Conservation (phyloP, 2,888 invertebrate genomes). For the Cyclophora punctaria region DNA sequence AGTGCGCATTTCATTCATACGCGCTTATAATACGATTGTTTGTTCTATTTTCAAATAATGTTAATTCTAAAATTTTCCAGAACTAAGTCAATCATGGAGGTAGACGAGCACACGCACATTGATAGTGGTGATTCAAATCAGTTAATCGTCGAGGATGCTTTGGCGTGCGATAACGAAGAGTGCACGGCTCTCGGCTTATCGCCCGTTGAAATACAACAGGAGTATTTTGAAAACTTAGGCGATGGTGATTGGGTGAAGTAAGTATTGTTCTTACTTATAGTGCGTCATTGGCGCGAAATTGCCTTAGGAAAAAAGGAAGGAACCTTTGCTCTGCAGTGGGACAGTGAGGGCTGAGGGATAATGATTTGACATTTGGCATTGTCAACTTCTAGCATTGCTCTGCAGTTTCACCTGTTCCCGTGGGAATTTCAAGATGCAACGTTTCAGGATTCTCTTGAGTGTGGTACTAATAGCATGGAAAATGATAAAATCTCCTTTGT, state of each 20-base stretch:
- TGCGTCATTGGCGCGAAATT: neutral
- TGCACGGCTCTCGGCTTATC: constrained; percentile 26
- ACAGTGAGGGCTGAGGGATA: no score
- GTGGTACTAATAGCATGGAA: no score
- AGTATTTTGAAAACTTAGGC: constrained; percentile 73
- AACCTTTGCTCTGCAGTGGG: no score
- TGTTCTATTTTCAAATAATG: neutral
- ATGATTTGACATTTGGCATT: no score
- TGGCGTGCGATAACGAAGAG: constrained; percentile 10
- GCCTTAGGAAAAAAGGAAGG: neutral
- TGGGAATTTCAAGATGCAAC: no score
- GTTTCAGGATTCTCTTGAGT: no score
- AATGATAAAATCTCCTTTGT: no score
- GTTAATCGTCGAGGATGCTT: constrained; percentile 9
- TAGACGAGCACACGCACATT: constrained; percentile 8
- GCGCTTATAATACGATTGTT: neutral
- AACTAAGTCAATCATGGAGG: constrained; percentile 15
- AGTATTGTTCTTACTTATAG: constrained; percentile 30
- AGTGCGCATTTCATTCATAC: no score
- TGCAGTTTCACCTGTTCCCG: no score
- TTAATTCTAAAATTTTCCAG: constrained; percentile 51
- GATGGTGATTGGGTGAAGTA: constrained; percentile 73
- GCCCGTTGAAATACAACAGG: constrained; percentile 68
- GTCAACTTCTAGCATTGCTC: no score
- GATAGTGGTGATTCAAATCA: constrained; percentile 6